phyloP scores from a whole-genome alignment of 2,797 vertebrate species.

The Sebastes cheni region DNA sequence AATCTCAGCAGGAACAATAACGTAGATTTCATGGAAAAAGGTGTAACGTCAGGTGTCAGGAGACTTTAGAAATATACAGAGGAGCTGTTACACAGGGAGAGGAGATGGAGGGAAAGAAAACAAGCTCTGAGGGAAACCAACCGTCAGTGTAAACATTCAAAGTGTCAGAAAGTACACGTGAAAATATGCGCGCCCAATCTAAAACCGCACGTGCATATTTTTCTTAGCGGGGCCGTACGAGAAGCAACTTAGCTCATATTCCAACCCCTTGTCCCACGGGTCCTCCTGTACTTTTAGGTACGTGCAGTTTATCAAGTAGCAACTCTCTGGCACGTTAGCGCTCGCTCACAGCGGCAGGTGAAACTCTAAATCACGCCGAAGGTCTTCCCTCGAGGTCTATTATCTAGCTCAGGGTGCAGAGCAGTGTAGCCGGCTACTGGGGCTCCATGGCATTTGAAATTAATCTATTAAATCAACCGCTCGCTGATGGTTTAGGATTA shows the following conservation, averaged over 20 bases:
- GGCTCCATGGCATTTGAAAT: conserved; percentile 67
- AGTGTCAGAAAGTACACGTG: conserved; percentile 42
- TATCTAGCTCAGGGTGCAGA: conserved; percentile 23
- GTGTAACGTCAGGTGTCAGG: conserved; percentile 29
- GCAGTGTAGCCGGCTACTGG: conserved; percentile 2
- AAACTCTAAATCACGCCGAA: conserved; percentile 26
- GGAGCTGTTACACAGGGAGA: conserved; percentile 23
- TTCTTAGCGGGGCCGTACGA: conserved; percentile 39
- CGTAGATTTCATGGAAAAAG: conserved; percentile 43
- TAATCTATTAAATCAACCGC: conserved; percentile 75
- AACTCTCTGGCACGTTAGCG: conserved; percentile 11
- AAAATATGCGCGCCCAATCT: conserved; percentile 52
- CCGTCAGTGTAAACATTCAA: conserved; percentile 61
- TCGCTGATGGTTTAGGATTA: conserved; percentile 62
- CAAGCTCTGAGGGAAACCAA: conserved; percentile 45
- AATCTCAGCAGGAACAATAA: conserved; percentile 22
- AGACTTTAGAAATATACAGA: conserved; percentile 10
- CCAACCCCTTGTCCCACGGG: conserved; percentile 25
- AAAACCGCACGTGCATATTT: conserved; percentile 62
- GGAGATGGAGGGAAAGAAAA: conserved; percentile 48
- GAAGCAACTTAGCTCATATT: conserved; percentile 59
- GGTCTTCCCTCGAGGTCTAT: conserved; percentile 38
- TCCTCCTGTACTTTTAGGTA: conserved; percentile 38
- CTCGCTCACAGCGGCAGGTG: conserved; percentile 50
- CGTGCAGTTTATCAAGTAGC: conserved; percentile 63